phyloP scores from a whole-genome alignment of 2,113 vertebrate genomes.

The Oryzias melastigma region DNA sequence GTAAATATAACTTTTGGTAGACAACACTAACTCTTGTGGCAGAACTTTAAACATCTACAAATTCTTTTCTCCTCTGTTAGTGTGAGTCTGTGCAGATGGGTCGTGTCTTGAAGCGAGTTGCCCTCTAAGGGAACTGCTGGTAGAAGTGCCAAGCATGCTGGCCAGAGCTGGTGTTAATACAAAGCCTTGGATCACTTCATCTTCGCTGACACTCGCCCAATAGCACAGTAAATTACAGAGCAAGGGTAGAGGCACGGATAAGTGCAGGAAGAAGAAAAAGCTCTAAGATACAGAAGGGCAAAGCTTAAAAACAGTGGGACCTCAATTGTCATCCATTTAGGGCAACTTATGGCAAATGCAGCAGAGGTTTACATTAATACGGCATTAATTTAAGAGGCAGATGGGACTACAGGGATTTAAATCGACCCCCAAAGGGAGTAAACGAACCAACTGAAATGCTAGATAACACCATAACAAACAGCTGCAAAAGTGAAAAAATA shows the following conservation, averaged over 20 bases:
- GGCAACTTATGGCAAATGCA: conserved; percentile 26
- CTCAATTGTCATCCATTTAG: not conserved
- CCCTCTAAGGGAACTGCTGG: conserved; percentile 33
- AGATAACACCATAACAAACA: too few relatives aligned
- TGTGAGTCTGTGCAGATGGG: conserved; percentile 29
- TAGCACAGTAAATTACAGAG: conserved; percentile 59
- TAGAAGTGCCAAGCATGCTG: conserved; percentile 37
- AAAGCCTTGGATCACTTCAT: conserved; percentile 49
- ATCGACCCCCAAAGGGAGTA: conserved; percentile 39
- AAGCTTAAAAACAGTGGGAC: not conserved
- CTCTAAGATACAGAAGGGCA: not conserved
- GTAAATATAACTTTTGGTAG: too few relatives aligned
- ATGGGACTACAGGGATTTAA: conserved; percentile 34
- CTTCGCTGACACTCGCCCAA: conserved; percentile 62
- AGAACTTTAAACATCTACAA: conserved; percentile 12
- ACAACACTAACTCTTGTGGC: conserved; percentile 24
- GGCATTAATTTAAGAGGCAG: conserved; percentile 40
- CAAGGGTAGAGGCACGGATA: conserved; percentile 15
- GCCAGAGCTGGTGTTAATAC: conserved; percentile 49
- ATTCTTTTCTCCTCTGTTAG: not conserved
- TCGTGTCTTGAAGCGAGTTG: conserved; percentile 36
- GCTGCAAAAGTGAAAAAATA: conserved; percentile 22
- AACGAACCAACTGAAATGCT: too few relatives aligned
- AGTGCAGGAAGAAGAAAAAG: conserved; percentile 14
- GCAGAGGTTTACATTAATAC: conserved; percentile 31